Evolutionary conservation across 2,113 vertebrate genomes (phyloP).

Genomic region (Gadus macrocephalus): DNA sequence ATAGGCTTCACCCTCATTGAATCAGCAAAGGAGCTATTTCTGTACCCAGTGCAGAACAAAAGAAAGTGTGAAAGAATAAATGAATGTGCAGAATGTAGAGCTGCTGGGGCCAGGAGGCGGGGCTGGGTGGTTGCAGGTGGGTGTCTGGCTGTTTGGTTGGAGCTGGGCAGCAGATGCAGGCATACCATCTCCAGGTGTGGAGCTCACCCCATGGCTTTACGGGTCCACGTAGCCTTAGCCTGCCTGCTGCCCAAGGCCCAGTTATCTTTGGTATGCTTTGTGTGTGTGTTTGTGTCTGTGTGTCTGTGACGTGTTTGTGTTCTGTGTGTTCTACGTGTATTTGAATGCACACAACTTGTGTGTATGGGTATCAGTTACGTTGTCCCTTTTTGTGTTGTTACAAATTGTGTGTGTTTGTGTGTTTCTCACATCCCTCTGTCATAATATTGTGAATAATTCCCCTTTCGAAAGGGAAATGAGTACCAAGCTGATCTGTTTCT

Average conservation of each 20-base stretch:
- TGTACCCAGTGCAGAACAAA: no score
- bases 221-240: slow-evolving; percentile 56
- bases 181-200: slow-evolving; percentile 57
- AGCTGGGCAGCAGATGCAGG: slow-evolving; percentile 53
- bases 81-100: background rate
- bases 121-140: slow-evolving; percentile 49
- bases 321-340: no score
- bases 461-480: background rate
- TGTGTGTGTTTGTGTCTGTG: slow-evolving; percentile 15
- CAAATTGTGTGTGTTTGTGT: background rate
- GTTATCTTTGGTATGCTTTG: slow-evolving; percentile 33
- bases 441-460: background rate
- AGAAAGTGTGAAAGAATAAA: background rate
- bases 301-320: background rate
- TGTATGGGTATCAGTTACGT: background rate
- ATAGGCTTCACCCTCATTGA: no score
- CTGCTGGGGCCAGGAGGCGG: slow-evolving; percentile 2
- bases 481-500: no score
- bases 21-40: no score
- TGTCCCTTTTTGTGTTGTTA: background rate
- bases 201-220: slow-evolving; percentile 50
- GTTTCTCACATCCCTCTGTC: background rate
- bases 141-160: slow-evolving; percentile 49
- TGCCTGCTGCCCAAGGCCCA: slow-evolving; percentile 38
- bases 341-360: no score